A percentile compares a stretch with the other conserved stretches of the same genome.
These are phyloP conservation scores for Meta bourneti DNA, from an alignment of 2,888 invertebrate genomes.

Conservation along the genomic window DNA sequence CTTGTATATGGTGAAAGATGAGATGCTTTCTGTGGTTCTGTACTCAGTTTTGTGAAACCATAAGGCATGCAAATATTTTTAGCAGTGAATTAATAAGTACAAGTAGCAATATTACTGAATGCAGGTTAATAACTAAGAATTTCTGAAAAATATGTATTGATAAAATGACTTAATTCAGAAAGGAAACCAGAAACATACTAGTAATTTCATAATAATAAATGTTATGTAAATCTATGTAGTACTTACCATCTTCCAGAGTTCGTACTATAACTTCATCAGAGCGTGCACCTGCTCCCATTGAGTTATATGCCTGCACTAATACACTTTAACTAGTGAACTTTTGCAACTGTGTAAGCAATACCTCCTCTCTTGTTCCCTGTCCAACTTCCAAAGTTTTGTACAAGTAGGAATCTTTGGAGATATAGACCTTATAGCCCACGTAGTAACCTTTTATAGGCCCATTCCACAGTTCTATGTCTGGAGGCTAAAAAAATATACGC, in stretches of 20 bases:
- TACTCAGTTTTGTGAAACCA: no score
- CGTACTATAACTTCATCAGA: conserved; percentile 80
- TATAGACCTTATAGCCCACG: conserved; percentile 79
- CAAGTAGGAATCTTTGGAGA: conserved; percentile 80
- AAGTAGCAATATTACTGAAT: no score
- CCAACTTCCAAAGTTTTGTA: conserved; percentile 79
- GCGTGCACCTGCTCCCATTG: conserved; percentile 80
- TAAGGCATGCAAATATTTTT: no score
- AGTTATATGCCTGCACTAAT: conserved; percentile 81
- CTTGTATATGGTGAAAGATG: no score
- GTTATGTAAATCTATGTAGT: no score
- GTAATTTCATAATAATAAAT: no score
- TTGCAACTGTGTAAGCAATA: conserved; percentile 79
- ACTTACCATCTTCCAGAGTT: conserved; percentile 80
- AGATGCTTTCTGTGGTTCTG: no score
- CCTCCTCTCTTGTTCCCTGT: conserved; percentile 60
- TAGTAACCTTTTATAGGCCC: conserved; percentile 78
- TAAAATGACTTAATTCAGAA: no score
- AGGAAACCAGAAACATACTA: no score
- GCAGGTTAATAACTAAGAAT: no score
- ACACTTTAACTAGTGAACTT: conserved; percentile 81
- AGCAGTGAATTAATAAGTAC: no score
- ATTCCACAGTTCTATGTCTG: conserved; percentile 82
- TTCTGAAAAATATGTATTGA: no score
- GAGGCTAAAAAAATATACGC: conserved; percentile 83